Percentiles rank a stretch among this genome's conserved stretches.
Evolutionary conservation across 2,888 invertebrate genomes (phyloP).

Genomic region (Diarsia rubi): DNA sequence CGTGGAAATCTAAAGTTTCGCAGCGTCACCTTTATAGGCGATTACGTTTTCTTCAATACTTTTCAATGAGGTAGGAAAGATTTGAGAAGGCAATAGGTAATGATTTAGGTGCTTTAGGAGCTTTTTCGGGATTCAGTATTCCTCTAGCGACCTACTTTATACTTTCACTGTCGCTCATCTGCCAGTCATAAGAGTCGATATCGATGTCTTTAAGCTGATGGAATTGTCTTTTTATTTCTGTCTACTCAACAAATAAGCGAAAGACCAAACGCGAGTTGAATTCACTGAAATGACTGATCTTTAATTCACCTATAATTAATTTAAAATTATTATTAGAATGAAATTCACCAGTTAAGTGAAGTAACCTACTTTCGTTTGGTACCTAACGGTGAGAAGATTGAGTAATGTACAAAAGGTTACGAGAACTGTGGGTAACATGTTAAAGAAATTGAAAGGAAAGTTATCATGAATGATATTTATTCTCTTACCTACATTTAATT

Average conservation of each 20-base stretch:
- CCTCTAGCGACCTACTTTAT: neutral
- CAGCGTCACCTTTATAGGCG: constrained; percentile 88
- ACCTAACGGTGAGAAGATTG: neutral
- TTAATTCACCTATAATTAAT: neutral
- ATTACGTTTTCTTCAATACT: constrained; percentile 89
- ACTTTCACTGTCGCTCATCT: neutral
- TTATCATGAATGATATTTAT: neutral
- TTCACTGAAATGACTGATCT: neutral
- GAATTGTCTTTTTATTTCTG: neutral
- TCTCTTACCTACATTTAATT: neutral
- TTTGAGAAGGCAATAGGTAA: constrained; percentile 65
- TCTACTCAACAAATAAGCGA: neutral
- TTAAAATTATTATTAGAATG: neutral
- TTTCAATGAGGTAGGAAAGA: constrained; percentile 61
- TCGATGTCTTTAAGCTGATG: neutral
- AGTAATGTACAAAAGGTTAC: neutral
- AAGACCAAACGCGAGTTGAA: neutral
- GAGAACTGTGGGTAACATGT: neutral
- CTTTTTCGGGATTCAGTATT: neutral
- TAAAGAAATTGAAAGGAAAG: neutral
- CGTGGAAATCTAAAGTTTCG: constrained; percentile 79
- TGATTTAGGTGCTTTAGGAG: neutral
- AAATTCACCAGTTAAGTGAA: too few relatives aligned
- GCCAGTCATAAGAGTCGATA: neutral
- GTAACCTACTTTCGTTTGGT: too few relatives aligned